Percentiles rank a stretch among this genome's conserved stretches.
These are phyloP conservation scores for Phania funesta DNA, from an alignment of 2,888 invertebrate genomes.

Conservation along the genomic window DNA sequence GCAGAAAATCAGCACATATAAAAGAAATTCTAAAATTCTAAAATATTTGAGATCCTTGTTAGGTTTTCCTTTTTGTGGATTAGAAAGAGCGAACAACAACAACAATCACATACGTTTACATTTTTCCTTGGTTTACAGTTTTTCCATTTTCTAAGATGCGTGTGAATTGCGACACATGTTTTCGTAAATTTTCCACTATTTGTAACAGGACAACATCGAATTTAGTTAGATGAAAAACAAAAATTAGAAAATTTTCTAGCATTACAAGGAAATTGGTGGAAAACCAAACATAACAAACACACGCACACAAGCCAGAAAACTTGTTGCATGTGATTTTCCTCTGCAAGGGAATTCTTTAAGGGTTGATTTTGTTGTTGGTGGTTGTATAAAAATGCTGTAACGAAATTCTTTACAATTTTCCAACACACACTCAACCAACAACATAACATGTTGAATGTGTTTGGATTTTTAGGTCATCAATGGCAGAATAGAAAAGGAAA, in stretches of 20 bases:
- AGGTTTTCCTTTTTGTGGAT: too few relatives aligned
- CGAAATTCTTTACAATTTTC: neutral
- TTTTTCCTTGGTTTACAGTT: constrained; percentile 3
- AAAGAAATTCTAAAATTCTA: neutral
- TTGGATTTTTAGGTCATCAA: neutral
- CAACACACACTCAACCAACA: neutral
- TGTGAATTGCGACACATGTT: constrained; percentile 56
- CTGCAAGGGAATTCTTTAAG: constrained; percentile 28
- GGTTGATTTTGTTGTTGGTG: constrained; percentile 15
- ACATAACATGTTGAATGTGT: constrained; percentile 18
- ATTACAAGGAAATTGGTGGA: constrained; percentile 26
- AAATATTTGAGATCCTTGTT: neutral
- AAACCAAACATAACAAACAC: neutral
- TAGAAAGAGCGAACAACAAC: neutral
- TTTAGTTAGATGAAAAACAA: constrained; percentile 17
- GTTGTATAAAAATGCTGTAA: neutral
- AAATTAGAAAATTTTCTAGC: constrained; percentile 29
- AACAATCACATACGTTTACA: neutral
- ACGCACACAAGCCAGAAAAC: neutral
- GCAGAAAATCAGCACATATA: neutral
- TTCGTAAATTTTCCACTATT: constrained; percentile 60
- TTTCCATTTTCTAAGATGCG: constrained; percentile 8
- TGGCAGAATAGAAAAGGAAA: too few relatives aligned
- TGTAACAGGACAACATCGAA: constrained; percentile 42
- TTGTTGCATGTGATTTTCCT: constrained; percentile 17